These are phyloP conservation scores for Pelvicachromis taeniatus DNA, from an alignment of 2,113 vertebrate species.

Conservation along the genomic window DNA sequence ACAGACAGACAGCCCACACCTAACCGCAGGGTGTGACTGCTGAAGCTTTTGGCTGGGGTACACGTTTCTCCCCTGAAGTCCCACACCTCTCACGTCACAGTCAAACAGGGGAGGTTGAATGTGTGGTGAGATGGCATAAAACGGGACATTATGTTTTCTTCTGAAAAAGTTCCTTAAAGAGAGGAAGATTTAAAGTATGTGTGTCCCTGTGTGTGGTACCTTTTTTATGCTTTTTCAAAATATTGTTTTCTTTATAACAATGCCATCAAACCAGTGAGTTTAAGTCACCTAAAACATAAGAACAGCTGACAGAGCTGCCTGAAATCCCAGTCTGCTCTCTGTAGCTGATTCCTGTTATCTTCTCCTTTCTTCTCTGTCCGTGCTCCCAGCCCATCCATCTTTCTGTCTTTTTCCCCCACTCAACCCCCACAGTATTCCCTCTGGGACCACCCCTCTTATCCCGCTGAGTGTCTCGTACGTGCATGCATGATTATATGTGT, in stretches of 20 bases:
- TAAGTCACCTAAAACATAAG: background rate
- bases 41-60: background rate
- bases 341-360: background rate
- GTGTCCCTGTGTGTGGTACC: background rate
- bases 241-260: background rate
- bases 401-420: constrained; percentile 2
- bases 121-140: background rate
- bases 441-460: constrained; percentile 25
- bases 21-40: constrained; percentile 61
- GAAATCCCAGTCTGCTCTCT: constrained; percentile 14
- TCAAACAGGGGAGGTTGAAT: background rate
- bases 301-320: background rate
- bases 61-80: background rate
- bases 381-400: constrained; percentile 27
- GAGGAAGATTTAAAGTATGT: background rate
- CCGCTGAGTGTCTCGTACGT: background rate
- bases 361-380: background rate
- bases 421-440: constrained; percentile 21
- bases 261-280: background rate
- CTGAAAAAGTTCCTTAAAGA: background rate
- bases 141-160: background rate
- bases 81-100: background rate
- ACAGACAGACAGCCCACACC: background rate
- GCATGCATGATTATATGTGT: background rate
- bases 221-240: background rate